Evolutionary conservation across 2,797 vertebrate species (phyloP).

Genomic region (Galago senegalensis): DNA sequence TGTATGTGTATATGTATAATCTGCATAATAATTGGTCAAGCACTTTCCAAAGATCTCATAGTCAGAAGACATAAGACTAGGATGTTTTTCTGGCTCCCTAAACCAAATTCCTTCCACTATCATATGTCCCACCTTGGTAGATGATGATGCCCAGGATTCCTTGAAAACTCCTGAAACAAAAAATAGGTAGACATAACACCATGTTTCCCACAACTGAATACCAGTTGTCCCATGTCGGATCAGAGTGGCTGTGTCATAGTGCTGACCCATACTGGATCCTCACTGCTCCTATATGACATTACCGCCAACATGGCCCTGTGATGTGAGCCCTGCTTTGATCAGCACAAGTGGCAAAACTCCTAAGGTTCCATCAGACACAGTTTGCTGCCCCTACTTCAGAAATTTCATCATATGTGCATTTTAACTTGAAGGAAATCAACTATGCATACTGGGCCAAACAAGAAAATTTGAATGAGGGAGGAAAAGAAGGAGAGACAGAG

Average conservation of each 20-base stretch:
- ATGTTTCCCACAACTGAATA: neutral
- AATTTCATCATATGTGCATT: neutral
- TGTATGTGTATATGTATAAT: neutral
- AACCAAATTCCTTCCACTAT: neutral
- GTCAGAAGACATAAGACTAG: neutral
- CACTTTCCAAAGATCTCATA: neutral
- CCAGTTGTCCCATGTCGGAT: neutral
- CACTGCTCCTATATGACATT: neutral
- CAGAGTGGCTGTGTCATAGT: neutral
- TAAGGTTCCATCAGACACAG: neutral
- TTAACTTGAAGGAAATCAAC: slow-evolving; percentile 25
- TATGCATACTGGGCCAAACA: neutral
- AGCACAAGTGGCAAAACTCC: neutral
- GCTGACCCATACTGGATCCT: neutral
- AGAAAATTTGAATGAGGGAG: neutral
- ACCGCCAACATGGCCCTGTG: neutral
- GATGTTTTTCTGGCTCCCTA: neutral
- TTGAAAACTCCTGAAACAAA: neutral
- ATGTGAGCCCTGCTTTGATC: neutral
- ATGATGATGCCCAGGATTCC: neutral
- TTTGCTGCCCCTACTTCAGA: neutral
- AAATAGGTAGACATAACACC: neutral
- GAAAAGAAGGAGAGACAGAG: neutral
- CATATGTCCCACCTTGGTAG: neutral
- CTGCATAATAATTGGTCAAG: neutral